Conservation (phyloP, 2,888 invertebrate species). For the Eucera pruinosa region DNA sequence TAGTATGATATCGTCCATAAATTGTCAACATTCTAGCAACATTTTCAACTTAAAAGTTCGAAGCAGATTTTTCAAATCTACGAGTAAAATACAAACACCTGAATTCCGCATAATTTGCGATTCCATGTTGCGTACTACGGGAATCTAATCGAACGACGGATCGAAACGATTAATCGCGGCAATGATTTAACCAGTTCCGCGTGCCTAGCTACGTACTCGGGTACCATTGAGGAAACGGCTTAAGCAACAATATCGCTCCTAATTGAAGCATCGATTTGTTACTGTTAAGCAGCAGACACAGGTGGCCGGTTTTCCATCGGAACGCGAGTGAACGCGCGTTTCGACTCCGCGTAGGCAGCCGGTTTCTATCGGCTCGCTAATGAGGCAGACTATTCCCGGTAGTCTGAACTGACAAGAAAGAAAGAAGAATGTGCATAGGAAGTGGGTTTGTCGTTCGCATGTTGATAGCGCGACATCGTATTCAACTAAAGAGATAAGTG, state of each 20-base stretch:
- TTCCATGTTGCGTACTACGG: too few species aligned
- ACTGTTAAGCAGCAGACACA: constrained; percentile 21
- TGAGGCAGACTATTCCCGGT: constrained; percentile 70
- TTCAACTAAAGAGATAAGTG: constrained; percentile 64
- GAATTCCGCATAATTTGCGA: too few species aligned
- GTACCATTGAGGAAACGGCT: background rate
- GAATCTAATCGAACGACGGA: too few species aligned
- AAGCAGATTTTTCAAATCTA: too few species aligned
- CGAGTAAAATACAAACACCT: too few species aligned
- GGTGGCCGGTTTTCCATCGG: constrained; percentile 25
- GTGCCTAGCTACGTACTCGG: background rate
- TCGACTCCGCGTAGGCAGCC: constrained; percentile 63
- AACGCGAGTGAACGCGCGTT: constrained; percentile 2
- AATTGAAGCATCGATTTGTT: constrained; percentile 41
- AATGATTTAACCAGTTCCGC: constrained; percentile 19
- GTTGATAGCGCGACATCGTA: constrained; percentile 67
- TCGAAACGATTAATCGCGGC: constrained; percentile 12
- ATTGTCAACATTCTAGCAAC: too few species aligned
- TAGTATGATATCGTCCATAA: too few species aligned
- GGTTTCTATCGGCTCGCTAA: constrained; percentile 69
- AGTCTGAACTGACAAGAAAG: constrained; percentile 67
- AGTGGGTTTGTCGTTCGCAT: constrained; percentile 72
- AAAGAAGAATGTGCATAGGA: constrained; percentile 75
- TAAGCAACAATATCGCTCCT: constrained; percentile 18
- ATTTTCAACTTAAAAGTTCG: too few species aligned